These are phyloP conservation scores for Prionace glauca DNA, from an alignment of 2,797 vertebrate species.

Conservation along the genomic window DNA sequence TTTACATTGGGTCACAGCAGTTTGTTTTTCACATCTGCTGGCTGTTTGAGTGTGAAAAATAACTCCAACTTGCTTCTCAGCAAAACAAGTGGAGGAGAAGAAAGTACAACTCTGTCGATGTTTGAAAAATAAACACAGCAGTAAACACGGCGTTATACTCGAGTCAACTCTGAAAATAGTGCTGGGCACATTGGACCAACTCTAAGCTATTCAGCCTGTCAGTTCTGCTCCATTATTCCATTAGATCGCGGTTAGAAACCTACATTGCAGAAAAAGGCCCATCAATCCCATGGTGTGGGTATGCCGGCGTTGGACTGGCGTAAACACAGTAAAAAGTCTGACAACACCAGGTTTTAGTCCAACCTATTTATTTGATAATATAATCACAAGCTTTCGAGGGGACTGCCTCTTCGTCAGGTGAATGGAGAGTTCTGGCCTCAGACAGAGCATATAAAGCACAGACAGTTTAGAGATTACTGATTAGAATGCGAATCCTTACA, in stretches of 20 bases:
- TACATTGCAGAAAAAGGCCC: no score
- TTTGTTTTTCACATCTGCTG: constrained; percentile 34
- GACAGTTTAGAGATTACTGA: no score
- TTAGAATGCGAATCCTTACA: no score
- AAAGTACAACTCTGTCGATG: not conserved
- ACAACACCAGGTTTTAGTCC: no score
- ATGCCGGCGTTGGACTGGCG: no score
- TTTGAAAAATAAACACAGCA: not conserved
- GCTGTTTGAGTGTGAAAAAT: not conserved
- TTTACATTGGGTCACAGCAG: constrained; percentile 34
- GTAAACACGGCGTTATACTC: not conserved
- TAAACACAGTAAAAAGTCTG: no score
- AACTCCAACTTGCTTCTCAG: not conserved
- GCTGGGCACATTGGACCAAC: not conserved
- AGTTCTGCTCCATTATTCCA: not conserved
- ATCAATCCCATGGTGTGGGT: no score
- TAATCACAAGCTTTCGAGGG: no score
- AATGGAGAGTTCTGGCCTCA: no score
- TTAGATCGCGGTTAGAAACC: not conserved
- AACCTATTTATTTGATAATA: no score
- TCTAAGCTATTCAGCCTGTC: not conserved
- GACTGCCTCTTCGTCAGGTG: no score
- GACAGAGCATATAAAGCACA: no score
- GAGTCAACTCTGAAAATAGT: not conserved
- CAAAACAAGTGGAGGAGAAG: not conserved